Base-by-base conservation (phyloP, 2,113 vertebrate species). In the Lutjanus erythropterus region DNA sequence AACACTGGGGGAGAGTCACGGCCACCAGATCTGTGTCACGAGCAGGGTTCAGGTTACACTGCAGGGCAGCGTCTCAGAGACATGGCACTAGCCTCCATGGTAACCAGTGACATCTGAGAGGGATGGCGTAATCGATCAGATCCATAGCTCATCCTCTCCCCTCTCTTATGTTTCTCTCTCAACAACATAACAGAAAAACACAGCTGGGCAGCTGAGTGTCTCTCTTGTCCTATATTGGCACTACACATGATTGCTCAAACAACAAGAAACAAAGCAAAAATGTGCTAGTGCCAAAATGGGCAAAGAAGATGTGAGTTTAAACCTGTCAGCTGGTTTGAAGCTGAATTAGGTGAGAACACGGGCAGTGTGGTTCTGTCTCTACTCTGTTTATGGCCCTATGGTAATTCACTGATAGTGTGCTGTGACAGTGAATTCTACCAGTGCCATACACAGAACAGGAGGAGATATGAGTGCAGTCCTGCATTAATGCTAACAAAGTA, bases 381-480 rank as follows among this genome's bases (percentile, higher is more conserved):
- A 96, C 97, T 98, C 97, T 98, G 98, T 99, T 98, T 99, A 99
- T 99, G 98, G 97, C 98, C 97, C 97, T 98, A 97, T 97, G 97
- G 97, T 99, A 98, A 99, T 99, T 99, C 98, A 99, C 97, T 99
- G 97, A 99, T 96, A 87, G 94, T 95, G 94, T 96, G 94, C 95
- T 95, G 96, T 96, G 96, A 99, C 98, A 99, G 98, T 99, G 98
- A 99, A 98, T 99, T 99, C 97, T 99, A 99, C 98, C 98, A 99
- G 97, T 99, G 98, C 98, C 98, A 99, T 98, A 99, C 97, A 98
- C 98, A 99, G 97, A 97, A 98, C 96, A 99, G 97, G 97, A 98
- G 97, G 89, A 91, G 73, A 91, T 88, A 46, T 23, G 46, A 52
- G 29, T 19, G 50, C 2, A 12, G 60, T 16, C 37, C 62, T 49